phyloP scores from a whole-genome alignment of 2,113 vertebrate genomes.

The Girardinichthys multiradiatus region DNA sequence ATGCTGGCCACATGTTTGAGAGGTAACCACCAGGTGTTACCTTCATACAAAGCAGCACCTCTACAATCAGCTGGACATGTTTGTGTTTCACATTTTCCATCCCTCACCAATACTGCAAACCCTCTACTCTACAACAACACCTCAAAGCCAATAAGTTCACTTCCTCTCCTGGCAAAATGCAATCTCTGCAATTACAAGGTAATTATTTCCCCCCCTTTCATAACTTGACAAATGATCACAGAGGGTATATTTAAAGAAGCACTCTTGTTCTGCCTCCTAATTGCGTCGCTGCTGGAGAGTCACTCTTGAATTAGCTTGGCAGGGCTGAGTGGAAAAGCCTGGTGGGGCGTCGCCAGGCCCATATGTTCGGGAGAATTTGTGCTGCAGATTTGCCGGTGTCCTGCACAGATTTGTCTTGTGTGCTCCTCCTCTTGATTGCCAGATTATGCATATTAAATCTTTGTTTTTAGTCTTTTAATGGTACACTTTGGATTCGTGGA shows the following conservation, averaged over 20 bases:
- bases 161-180: conserved; percentile 24
- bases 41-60: conserved; percentile 33
- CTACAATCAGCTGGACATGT: conserved; percentile 29
- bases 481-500: conserved; percentile 32
- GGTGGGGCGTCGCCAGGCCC: conserved; percentile 72
- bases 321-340: conserved; percentile 79
- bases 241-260: conserved; percentile 74
- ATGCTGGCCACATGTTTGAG: no score
- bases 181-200: conserved; percentile 33
- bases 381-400: conserved; percentile 58
- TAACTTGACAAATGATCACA: conserved; percentile 54
- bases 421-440: conserved; percentile 31
- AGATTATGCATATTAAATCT: conserved; percentile 51
- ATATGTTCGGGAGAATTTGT: conserved; percentile 77
- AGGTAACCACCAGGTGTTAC: conserved; percentile 22
- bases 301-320: conserved; percentile 82
- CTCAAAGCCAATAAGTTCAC: conserved; percentile 21
- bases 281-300: conserved; percentile 75
- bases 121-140: not conserved
- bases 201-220: not conserved
- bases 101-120: conserved; percentile 1
- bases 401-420: conserved; percentile 49
- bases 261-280: conserved; percentile 71
- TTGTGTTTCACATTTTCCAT: conserved; percentile 6
- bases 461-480: conserved; percentile 28